Conservation (phyloP, 2,888 invertebrate species). For the Lypha dubia region DNA sequence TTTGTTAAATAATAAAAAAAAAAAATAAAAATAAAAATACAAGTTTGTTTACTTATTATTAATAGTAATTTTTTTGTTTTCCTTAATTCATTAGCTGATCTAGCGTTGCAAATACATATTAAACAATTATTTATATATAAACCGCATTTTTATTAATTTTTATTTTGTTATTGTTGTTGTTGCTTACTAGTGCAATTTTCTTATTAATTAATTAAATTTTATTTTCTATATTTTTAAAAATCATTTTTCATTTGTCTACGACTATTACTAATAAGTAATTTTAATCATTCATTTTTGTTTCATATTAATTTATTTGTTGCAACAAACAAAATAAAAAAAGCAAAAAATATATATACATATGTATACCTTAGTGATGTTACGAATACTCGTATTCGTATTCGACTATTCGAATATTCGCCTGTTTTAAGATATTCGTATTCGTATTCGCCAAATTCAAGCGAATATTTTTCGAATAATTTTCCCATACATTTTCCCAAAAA, state of each 20-base stretch:
- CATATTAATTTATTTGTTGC: constrained; percentile 15
- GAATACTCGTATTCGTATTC: too few relatives aligned
- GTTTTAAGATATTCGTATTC: too few relatives aligned
- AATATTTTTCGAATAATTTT: too few relatives aligned
- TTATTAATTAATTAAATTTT: constrained; percentile 42
- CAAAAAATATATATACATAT: too few relatives aligned
- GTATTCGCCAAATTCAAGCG: too few relatives aligned
- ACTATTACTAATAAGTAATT: constrained; percentile 36
- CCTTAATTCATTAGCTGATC: constrained; percentile 66
- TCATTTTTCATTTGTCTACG: neutral
- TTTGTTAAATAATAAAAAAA: constrained; percentile 36
- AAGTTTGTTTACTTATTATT: constrained; percentile 61
- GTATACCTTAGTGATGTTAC: too few relatives aligned
- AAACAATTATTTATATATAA: constrained; percentile 71
- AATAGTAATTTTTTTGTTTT: constrained; percentile 34
- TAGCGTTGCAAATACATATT: constrained; percentile 65
- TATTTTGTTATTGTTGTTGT: constrained; percentile 33
- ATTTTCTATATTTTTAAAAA: constrained; percentile 30
- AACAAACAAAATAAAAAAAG: constrained; percentile 10
- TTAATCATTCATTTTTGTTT: constrained; percentile 25
- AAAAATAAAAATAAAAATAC: constrained; percentile 31
- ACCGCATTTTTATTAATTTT: constrained; percentile 66
- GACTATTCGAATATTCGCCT: too few relatives aligned
- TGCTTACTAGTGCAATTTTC: constrained; percentile 38
- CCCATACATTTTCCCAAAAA: too few relatives aligned